Evolutionary conservation across 1,140 invertebrate genomes (phyloP), one percentile per base, ranked within the genome.

Genomic region (Bactericera cockerelli): DNA sequence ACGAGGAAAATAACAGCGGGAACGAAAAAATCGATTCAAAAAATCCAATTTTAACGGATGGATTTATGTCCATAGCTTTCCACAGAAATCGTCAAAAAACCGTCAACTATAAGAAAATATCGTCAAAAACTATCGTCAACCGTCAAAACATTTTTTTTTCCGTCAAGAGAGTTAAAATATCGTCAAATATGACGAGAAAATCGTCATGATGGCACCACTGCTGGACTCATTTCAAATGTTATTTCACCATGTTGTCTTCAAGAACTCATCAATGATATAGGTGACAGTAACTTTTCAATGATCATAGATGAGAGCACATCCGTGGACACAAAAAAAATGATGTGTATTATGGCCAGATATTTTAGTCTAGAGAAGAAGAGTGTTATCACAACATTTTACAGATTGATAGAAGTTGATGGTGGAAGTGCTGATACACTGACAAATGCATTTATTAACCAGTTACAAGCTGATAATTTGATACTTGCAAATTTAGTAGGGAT

Each of bases 281-380:
- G 25, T 4, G 22, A 59, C n/a, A 8, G 19, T 22, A n/a, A 39
- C 14, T 59, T 6, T 54, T 59, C 58, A 21, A 59, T 59, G 22
- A 59, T 59, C 10, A 28, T 59, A 22, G 58, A 59, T 25, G 42
- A 59, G 28, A 53, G 38, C 19, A 59, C 58, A 26, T 21, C 39
- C 14, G 26, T 59, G 13, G 26, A 49, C 31, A 54, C 25, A 24
- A 19, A 59, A 16, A 59, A 59, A 21, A 26, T 53, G 21, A 59
- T 60, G 59, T 24, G 42, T 21, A 26, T 33, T 26, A 55, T 49
- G n/a, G 25, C 55, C 14, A n/a, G 28, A 26, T 60, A 60, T 31
- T 60, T 55, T 19, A 60, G 59, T 54, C 53, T n/a, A 8, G 33
- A 10, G n/a, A 10, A 31, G 14, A 22, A 25, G 13, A 16, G 36